Evolutionary conservation across 2,888 invertebrate species (phyloP), one percentile per base, ranked within the genome.

Genomic region (Cynaeus angustus): DNA sequence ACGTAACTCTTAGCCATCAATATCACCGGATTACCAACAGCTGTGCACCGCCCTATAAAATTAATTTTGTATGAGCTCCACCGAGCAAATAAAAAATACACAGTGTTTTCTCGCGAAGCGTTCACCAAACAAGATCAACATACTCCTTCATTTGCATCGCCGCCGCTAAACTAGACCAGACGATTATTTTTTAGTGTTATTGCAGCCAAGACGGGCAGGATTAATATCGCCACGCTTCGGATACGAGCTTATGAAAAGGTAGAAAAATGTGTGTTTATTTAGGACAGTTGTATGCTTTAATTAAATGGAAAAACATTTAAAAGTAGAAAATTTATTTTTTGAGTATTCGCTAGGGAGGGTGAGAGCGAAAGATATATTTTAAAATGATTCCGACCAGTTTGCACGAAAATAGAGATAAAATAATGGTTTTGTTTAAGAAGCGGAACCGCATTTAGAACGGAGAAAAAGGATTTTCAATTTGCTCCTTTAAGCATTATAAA

Each of bases 11-110:
- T n/a, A 55, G 50, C 62, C 68, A 64, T 68, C 68, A 62, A 68
- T 68, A 68, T 68, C 55, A 46, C 12, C 41, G 62, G 68, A 68
- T 67, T 68, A 68, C 61, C 61, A 68, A 68, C 68, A 53, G 43
- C 61, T 62, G 68, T 61, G 61, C 55, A 28, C 64, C 68, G 68
- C 68, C 68, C 68, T 46, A 64, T 64, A 38, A 50, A 56, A 68
- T 68, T 68, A 68, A 68, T 68, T 68, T 56, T 68, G 55, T 45
- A 68, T 68, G 62, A 68, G 61, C 56, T 41, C 10, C 5, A 41
- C n/a, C 38, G 12, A 14, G 13, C 46, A 33, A 46, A 26, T 46
- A 46, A 59, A 59, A 59, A 46, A 56, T 14, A 53, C 37, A 14
- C 53, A 41, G 10, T 16, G 56, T 30, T 52, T 46, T 46, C 46